Conservation (phyloP, 2,888 invertebrate genomes). For the Chrysopilus asiliformis region DNA sequence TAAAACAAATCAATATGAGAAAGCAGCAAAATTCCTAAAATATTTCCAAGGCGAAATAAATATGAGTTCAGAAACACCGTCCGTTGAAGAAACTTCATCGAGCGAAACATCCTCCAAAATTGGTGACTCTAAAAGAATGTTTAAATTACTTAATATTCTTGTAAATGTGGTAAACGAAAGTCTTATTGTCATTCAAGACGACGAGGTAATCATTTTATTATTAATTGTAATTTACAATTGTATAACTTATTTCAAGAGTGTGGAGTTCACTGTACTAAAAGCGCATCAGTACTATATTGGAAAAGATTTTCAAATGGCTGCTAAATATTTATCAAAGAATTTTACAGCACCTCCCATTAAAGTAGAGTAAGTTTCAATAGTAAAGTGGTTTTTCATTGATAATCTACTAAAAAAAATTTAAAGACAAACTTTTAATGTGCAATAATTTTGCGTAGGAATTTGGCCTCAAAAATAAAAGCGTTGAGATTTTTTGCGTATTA, state of each 20-base stretch:
- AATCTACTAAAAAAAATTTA: too few relatives aligned
- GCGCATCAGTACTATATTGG: slow-evolving; percentile 36
- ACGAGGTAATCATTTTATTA: slow-evolving; percentile 21
- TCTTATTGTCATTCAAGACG: slow-evolving; percentile 26
- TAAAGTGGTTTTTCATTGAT: too few relatives aligned
- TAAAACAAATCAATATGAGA: slow-evolving; percentile 30
- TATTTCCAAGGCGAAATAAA: not conserved
- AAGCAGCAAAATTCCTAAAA: slow-evolving; percentile 28
- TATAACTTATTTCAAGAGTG: not conserved
- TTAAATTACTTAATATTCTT: slow-evolving; percentile 27
- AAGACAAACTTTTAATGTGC: too few relatives aligned
- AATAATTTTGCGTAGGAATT: too few relatives aligned
- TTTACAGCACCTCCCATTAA: slow-evolving; percentile 16
- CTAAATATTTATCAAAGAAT: slow-evolving; percentile 31
- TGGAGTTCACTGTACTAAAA: slow-evolving; percentile 28
- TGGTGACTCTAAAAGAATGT: slow-evolving; percentile 21
- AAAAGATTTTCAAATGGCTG: slow-evolving; percentile 37
- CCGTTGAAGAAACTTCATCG: slow-evolving; percentile 16
- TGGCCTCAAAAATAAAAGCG: too few relatives aligned
- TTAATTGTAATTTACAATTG: not conserved
- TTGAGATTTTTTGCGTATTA: too few relatives aligned
- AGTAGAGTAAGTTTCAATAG: slow-evolving; percentile 23
- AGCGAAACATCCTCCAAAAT: slow-evolving; percentile 15
- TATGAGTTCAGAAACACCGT: slow-evolving; percentile 6
- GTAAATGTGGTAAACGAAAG: slow-evolving; percentile 29